Conservation (phyloP, 1,140 invertebrate genomes). For the Prorops nasuta region DNA sequence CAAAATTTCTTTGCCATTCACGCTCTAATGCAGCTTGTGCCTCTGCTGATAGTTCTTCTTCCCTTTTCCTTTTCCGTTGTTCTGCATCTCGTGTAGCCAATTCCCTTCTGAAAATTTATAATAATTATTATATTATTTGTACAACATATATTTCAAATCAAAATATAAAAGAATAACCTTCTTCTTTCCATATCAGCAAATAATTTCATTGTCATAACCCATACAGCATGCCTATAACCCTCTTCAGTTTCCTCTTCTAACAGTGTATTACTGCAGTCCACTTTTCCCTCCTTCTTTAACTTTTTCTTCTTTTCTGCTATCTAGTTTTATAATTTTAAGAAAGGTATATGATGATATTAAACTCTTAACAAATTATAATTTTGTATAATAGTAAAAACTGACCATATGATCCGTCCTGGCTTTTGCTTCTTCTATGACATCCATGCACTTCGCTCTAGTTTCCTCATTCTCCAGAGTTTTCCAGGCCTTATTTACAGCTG, state of each 20-base stretch:
- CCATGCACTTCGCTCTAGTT: slow-evolving; percentile 89
- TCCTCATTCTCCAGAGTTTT: slow-evolving; percentile 95
- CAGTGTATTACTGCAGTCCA: slow-evolving; percentile 44
- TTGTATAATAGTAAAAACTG: slow-evolving; percentile 35
- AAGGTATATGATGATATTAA: too few relatives aligned
- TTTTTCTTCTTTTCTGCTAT: slow-evolving; percentile 94
- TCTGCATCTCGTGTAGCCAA: slow-evolving; percentile 87
- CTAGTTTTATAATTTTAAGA: slow-evolving; percentile 57
- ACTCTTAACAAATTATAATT: slow-evolving; percentile 2
- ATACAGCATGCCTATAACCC: slow-evolving; percentile 91
- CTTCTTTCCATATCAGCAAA: slow-evolving; percentile 96
- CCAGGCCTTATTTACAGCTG: slow-evolving; percentile 93
- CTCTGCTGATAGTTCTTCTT: slow-evolving; percentile 90
- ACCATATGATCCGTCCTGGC: slow-evolving; percentile 92
- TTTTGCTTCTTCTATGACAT: slow-evolving; percentile 96
- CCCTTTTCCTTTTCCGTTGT: slow-evolving; percentile 91
- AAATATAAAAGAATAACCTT: slow-evolving; percentile 47
- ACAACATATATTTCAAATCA: slow-evolving; percentile 3
- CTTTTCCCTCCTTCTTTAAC: slow-evolving; percentile 87
- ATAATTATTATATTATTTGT: not conserved
- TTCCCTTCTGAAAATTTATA: slow-evolving; percentile 58
- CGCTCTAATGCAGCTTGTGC: slow-evolving; percentile 84
- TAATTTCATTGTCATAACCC: slow-evolving; percentile 97
- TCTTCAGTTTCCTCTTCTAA: slow-evolving; percentile 94
- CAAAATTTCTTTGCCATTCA: slow-evolving; percentile 98